These are phyloP conservation scores for Pogonomyrmex barbatus DNA, from an alignment of 1,140 invertebrate genomes.

Conservation along the genomic window DNA sequence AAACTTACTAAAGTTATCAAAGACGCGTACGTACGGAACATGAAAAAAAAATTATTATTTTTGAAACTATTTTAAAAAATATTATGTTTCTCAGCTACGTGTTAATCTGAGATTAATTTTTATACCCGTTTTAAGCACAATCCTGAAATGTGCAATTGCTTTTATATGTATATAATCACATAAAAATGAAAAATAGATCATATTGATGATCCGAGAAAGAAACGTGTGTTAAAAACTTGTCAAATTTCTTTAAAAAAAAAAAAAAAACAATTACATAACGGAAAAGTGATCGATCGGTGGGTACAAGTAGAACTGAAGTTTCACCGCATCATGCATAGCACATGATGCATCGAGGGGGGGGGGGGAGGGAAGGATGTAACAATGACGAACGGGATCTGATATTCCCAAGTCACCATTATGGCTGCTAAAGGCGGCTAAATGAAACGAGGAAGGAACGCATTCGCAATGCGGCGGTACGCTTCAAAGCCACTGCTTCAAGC, in stretches of 20 bases:
- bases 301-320: constrained; percentile 13
- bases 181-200: not conserved
- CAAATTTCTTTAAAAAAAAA: constrained; percentile 4
- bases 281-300: constrained; percentile 18
- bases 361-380: not conserved
- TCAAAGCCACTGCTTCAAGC: constrained; percentile 21
- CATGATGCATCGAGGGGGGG: constrained; percentile 47
- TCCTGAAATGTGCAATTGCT: not conserved
- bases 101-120: not conserved
- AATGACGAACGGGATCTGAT: constrained; percentile 59
- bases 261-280: constrained; percentile 2
- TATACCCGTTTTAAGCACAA: not conserved
- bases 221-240: constrained; percentile 1
- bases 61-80: not conserved
- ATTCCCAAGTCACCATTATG: constrained; percentile 62
- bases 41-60: not conserved
- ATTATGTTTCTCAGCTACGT: not conserved
- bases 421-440: constrained; percentile 57
- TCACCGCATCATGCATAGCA: constrained; percentile 37
- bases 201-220: not conserved
- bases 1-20: no score
- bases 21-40: not conserved
- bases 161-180: not conserved
- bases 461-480: constrained; percentile 39
- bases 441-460: constrained; percentile 36